These are phyloP conservation scores for Capromys pilorides DNA, from an alignment of 2,797 vertebrate species.

Conservation along the genomic window DNA sequence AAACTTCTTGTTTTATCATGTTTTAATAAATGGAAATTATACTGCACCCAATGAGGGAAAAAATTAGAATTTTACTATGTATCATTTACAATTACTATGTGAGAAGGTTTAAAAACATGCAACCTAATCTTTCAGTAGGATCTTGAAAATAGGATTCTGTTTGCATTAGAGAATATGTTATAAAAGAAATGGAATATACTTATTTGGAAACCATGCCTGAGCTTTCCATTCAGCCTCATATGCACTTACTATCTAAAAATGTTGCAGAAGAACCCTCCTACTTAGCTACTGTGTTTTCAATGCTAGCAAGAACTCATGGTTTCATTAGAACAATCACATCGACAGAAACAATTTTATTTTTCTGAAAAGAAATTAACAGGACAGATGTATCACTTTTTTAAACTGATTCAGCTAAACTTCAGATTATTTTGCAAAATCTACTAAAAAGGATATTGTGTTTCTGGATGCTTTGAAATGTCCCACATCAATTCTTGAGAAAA, in stretches of 20 bases:
- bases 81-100: background rate
- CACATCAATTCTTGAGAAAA: background rate
- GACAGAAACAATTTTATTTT: background rate
- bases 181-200: background rate
- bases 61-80: background rate
- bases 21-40: constrained; percentile 25
- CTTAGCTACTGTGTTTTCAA: background rate
- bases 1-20: background rate
- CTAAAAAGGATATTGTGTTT: background rate
- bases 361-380: constrained; percentile 15
- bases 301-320: background rate
- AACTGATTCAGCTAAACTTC: background rate
- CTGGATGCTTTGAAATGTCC: background rate
- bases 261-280: background rate
- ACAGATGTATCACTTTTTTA: background rate
- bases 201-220: background rate
- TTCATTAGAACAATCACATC: background rate
- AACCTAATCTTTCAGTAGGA: background rate
- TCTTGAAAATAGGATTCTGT: background rate
- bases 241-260: background rate
- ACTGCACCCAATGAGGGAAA: background rate
- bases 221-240: background rate
- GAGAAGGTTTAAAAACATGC: background rate
- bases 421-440: constrained; percentile 6
- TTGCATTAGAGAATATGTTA: constrained; percentile 12